Evolutionary conservation across 2,797 vertebrate species (phyloP), one percentile per base, ranked within the genome.

Genomic region (Anableps anableps): DNA sequence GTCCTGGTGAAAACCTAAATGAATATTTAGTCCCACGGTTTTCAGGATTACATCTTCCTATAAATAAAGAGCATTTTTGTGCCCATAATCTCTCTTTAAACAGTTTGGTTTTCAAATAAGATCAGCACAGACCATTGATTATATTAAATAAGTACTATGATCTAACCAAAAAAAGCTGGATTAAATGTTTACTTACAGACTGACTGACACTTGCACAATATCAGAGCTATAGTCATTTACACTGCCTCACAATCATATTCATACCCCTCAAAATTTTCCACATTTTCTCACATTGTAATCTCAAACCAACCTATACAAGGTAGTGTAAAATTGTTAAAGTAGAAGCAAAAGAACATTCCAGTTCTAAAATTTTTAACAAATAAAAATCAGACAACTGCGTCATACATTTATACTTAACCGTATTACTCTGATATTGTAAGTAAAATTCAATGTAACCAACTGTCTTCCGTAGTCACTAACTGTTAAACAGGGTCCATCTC

Each of bases 11-110:
- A 79, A 84, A 88, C 51, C n/a, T 64, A 75, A 88, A 78, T 83
- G 84, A 87, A 78, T 66, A 76, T 83, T 34, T 86, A 78, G 72
- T 74, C 70, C 78, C 47, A 75, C 34, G 26, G 70, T 80, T 86
- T 64, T 77, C 38, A 80, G 29, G 26, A 89, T 71, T 82, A 89
- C 43, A 66, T 73, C 10, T 36, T 23, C 51, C 5, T 36, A 85
- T 76, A 55, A 81, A 75, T 74, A 26, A 53, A 83, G n/a, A 70
- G n/a, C 17, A 7, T 34, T 62, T 17, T 3, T 31, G 5, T 62
- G 58, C 31, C 58, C 5, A 17, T 17, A 19, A 62, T 62, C 58
- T 17, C 58, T 6, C 58, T 17, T 31, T 34, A 31, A 62, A 19
- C 29, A 17, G 29, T 31, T 62, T 62, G 58, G 29, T 13, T 60